Base-by-base conservation (phyloP, 2,888 invertebrate genomes). In the Pinctada fucata region DNA sequence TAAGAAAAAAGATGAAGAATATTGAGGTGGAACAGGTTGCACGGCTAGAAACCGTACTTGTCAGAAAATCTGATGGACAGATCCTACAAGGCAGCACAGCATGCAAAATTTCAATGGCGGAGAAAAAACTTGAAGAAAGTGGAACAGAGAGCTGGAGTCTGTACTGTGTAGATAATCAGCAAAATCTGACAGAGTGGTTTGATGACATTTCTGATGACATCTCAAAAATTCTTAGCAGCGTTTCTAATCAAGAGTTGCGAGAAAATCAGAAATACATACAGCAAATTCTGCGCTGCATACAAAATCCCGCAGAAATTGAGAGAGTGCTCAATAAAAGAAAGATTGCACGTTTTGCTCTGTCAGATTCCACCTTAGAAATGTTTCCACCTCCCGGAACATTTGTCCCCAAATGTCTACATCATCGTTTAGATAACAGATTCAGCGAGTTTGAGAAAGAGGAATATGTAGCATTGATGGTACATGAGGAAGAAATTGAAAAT, bases 371-470 rank as follows among this genome's bases (percentile, higher is more conserved):
- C 31, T 3, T 8, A 10, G 67, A 31, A 31, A 16, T 67, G 8
- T 67, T 31, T 67, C 67, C 67, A 16, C 3, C 13, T 67, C 67
- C 67, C 67, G 67, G 67, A 67, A 67, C 67, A 67, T 67, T 31
- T 67, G 67, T 67, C 31, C 67, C 67, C 10, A n/a, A 3, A 16
- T 16, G 10, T 5, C 31, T 67, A 16, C 67, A 67, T 45, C 45
- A 67, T 45, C 45, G 10, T 10, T 31, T 67, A 31, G 67, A 67
- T 31, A 67, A 67, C 45, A 31, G 2, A 31, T 31, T 31, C 67
- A 31, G 16, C 31, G 67, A 67, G 2, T 67, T 67, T 45, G 67
- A n/a, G 31, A 67, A 16, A 10, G 58, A 13, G 13, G 58, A 58
- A 58, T 58, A 58, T 58, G 58, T 58, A 58, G 58, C 58, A 58